phyloP scores from a whole-genome alignment of 2,888 invertebrate genomes.

The Lasius platythorax region DNA sequence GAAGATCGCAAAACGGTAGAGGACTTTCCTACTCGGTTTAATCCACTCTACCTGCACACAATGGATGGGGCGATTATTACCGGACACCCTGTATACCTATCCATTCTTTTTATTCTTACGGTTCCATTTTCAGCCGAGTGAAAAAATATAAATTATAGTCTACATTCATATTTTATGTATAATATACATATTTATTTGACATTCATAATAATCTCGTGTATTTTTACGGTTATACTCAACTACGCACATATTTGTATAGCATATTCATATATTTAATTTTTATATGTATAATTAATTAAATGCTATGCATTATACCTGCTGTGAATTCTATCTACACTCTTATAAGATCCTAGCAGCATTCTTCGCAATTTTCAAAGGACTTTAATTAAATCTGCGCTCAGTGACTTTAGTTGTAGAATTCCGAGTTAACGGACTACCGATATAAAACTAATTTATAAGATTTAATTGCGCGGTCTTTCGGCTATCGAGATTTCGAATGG shows the following conservation, averaged over 20 bases:
- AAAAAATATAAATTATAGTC: background rate
- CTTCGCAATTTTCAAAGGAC: conserved; percentile 6
- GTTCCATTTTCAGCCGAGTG: conserved; percentile 60
- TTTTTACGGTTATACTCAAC: background rate
- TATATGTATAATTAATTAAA: conserved; percentile 37
- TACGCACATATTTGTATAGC: background rate
- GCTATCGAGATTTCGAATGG: conserved; percentile 29
- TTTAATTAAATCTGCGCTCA: conserved; percentile 37
- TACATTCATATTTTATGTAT: background rate
- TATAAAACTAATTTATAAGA: conserved; percentile 38
- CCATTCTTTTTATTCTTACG: conserved; percentile 60
- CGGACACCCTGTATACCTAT: conserved; percentile 42
- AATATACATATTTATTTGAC: conserved; percentile 15
- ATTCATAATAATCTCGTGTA: background rate
- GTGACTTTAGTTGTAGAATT: conserved; percentile 8
- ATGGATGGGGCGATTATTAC: no score
- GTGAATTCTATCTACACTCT: conserved; percentile 13
- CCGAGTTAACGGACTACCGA: conserved; percentile 15
- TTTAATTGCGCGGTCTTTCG: conserved; percentile 17
- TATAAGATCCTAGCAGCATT: background rate
- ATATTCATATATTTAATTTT: conserved; percentile 17
- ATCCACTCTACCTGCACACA: no score
- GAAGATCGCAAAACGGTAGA: no score
- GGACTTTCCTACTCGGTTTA: no score
- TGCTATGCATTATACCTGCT: background rate